These are phyloP conservation scores for Hydrolagus colliei DNA, from an alignment of 2,797 vertebrate genomes.

Conservation along the genomic window DNA sequence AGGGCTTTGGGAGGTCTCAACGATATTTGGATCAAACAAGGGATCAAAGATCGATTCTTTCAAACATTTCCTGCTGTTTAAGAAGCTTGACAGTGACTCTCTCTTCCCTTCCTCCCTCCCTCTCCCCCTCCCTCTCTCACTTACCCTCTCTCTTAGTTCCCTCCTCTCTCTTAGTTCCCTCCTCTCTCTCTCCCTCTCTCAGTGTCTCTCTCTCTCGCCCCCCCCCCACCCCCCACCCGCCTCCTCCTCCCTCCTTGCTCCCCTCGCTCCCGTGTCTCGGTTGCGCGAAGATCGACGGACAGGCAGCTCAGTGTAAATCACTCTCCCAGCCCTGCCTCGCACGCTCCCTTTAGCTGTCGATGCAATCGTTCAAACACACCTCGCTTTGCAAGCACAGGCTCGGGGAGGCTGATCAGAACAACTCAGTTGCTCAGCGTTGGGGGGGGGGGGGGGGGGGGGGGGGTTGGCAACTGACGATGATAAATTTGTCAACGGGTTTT, in stretches of 20 bases:
- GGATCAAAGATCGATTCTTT: no score
- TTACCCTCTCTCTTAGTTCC: neutral
- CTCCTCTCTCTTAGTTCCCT: neutral
- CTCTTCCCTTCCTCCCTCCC: neutral
- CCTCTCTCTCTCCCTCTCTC: neutral
- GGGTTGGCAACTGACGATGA: neutral
- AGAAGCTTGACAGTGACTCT: no score
- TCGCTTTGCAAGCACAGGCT: neutral
- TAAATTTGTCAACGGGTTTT: neutral
- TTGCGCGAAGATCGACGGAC: neutral
- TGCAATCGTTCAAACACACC: neutral
- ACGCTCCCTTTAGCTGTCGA: neutral
- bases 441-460: no score
- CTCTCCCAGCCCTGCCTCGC: conserved; percentile 6
- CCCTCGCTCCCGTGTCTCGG: no score
- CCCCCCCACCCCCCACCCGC: no score
- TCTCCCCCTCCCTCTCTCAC: neutral
- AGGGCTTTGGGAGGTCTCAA: no score
- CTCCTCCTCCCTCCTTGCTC: no score
- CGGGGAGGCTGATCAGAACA: neutral
- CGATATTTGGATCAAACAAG: no score
- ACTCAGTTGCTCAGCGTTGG: neutral
- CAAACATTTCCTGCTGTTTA: no score
- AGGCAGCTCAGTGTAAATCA: neutral
- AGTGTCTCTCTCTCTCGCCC: neutral